Conservation (phyloP, 2,888 invertebrate genomes). For the Rhingia rostrata region DNA sequence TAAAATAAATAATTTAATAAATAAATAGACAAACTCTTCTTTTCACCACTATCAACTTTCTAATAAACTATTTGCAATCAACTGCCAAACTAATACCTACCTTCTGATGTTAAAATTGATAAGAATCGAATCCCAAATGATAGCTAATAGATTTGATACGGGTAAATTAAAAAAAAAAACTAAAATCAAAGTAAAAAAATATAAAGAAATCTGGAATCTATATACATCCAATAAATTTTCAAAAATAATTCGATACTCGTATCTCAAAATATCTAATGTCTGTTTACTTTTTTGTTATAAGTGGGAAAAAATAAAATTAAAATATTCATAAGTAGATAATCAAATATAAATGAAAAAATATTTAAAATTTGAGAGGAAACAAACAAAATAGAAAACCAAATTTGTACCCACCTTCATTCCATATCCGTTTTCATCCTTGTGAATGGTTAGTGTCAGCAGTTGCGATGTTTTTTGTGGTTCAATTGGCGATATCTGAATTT, state of each 20-base stretch:
- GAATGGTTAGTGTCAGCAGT: constrained; percentile 82
- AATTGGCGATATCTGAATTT: constrained; percentile 78
- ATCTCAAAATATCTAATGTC: constrained; percentile 1
- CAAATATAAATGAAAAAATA: background rate
- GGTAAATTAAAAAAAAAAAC: background rate
- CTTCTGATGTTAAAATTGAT: too few species aligned
- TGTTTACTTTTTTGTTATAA: background rate
- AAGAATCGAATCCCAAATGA: too few species aligned
- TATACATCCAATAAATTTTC: constrained; percentile 3
- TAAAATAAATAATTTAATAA: too few species aligned
- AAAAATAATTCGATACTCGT: background rate
- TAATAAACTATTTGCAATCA: too few species aligned
- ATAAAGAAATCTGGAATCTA: constrained; percentile 1
- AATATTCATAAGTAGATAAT: too few species aligned
- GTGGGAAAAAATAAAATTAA: constrained; percentile 18
- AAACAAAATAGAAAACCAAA: constrained; percentile 19
- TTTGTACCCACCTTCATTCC: constrained; percentile 82
- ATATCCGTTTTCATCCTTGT: constrained; percentile 83
- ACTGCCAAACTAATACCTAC: too few species aligned
- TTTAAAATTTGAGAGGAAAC: constrained; percentile 4
- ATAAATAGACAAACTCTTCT: too few species aligned
- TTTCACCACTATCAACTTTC: too few species aligned
- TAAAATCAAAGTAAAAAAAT: background rate
- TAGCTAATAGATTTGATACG: too few species aligned
- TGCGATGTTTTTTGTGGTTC: constrained; percentile 81